Evolutionary conservation across 2,888 invertebrate genomes (phyloP).

Genomic region (Xylophagus ater): DNA sequence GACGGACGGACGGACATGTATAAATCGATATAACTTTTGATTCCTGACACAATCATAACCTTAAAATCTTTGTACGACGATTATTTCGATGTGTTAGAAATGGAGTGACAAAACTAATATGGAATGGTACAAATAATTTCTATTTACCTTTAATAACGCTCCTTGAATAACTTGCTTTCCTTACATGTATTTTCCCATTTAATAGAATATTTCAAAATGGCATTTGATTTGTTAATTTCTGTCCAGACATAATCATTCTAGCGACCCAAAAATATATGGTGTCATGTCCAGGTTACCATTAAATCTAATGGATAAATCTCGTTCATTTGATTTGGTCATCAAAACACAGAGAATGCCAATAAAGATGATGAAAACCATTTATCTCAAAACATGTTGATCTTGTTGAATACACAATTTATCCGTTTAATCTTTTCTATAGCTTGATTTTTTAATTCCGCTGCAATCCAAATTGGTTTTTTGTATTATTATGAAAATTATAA

Average conservation of each 20-base stretch:
- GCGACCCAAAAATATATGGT: slow-evolving; percentile 97
- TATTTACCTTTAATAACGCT: slow-evolving; percentile 50
- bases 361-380: slow-evolving; percentile 97
- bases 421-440: slow-evolving; percentile 50
- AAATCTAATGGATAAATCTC: slow-evolving; percentile 72
- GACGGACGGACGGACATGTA: too few species aligned
- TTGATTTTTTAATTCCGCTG: slow-evolving; percentile 51
- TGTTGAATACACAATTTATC: too few species aligned
- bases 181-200: slow-evolving; percentile 85
- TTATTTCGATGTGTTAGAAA: too few species aligned
- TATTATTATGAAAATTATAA: slow-evolving; percentile 45
- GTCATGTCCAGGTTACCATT: slow-evolving; percentile 94
- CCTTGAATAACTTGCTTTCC: slow-evolving; percentile 87
- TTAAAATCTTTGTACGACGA: too few species aligned
- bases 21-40: too few species aligned
- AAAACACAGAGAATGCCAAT: slow-evolving; percentile 79
- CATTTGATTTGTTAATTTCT: slow-evolving; percentile 60
- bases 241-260: slow-evolving; percentile 85
- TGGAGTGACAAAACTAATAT: too few species aligned
- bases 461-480: slow-evolving; percentile 54
- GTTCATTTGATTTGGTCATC: slow-evolving; percentile 65
- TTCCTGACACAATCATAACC: too few species aligned
- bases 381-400: slow-evolving; percentile 89
- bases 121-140: too few species aligned
- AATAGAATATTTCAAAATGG: slow-evolving; percentile 77